Evolutionary conservation across 2,888 invertebrate genomes (phyloP), one percentile per base, ranked within the genome.

Genomic region (Spodoptera exigua): DNA sequence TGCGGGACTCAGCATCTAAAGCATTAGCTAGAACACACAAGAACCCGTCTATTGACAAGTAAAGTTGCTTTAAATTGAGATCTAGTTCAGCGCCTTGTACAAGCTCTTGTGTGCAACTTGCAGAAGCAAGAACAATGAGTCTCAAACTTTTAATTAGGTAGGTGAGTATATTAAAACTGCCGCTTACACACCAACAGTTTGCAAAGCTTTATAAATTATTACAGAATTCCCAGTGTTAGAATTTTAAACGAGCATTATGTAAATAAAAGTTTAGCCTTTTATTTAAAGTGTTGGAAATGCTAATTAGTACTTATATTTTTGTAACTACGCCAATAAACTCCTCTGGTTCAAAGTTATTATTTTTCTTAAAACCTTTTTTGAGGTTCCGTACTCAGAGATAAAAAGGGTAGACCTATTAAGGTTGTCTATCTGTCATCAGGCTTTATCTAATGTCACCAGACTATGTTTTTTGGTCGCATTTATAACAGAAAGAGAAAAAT

Each of bases 51-150:
- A 70, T 66, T 63, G 74, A 59, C 63, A 78, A 60, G 48, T 18
- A 61, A 78, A 71, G 34, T 74, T 74, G 61, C 66, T 48, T 60
- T 46, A 61, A 64, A 65, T 66, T 58, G 52, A 63, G 60, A 73
- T 75, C 58, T 55, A 70, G 63, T 55, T 67, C 51, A 40, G 13
- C 36, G 41, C 41, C 46, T 11, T 13, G 21, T 41, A 36, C 45
- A 21, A 47, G 49, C 36, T 59, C 44, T 54, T 53, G 57, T 56
- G 58, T 62, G 60, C 48, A 56, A 57, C 34, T 52, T 59, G 51
- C 54, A 17, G 44, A 13, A 41, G 18, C 14, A 36, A 17, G 52
- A 54, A 66, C 52, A 55, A 58, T 54, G 48, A 55, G 37, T 47
- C 44, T 32, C 12, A 43, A 71, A 69, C 67, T 66, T 69, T 51